Conservation (phyloP, 2,888 invertebrate species). For the Drosophila mettleri region DNA sequence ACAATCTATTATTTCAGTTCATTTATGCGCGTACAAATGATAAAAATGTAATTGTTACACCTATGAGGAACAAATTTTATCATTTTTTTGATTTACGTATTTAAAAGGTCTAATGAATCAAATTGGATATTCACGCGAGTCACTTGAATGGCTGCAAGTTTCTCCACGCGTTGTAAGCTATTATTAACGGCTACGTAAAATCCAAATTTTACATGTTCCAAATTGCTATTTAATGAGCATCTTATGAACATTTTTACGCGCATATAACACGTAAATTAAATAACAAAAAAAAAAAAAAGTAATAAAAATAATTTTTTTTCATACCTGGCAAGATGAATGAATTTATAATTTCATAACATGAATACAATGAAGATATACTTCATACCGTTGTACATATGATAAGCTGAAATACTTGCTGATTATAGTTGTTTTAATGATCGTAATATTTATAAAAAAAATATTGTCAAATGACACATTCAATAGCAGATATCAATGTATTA, state of each 20-base stretch:
- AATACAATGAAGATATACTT: conserved; percentile 72
- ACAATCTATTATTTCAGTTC: conserved; percentile 3
- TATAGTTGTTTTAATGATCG: conserved; percentile 52
- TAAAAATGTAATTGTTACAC: neutral
- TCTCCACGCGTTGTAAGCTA: conserved; percentile 64
- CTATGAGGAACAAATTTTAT: neutral
- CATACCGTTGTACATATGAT: conserved; percentile 70
- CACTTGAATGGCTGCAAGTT: conserved; percentile 86
- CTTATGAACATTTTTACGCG: conserved; percentile 50
- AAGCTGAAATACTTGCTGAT: conserved; percentile 83
- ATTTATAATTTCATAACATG: conserved; percentile 76
- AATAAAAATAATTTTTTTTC: conserved; percentile 29
- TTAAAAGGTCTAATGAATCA: conserved; percentile 49
- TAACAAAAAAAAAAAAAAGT: neutral
- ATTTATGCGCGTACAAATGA: conserved; percentile 48
- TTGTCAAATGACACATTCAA: conserved; percentile 8
- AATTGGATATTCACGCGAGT: conserved; percentile 71
- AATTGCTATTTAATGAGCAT: conserved; percentile 16
- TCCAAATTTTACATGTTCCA: conserved; percentile 37
- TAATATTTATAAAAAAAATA: neutral
- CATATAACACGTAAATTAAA: conserved; percentile 30
- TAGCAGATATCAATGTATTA: conserved; percentile 1
- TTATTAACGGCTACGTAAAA: conserved; percentile 64
- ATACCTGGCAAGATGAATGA: conserved; percentile 25
- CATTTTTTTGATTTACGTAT: neutral